These are phyloP conservation scores for Dryas iulia DNA, from an alignment of 1,140 invertebrate genomes.

Conservation along the genomic window DNA sequence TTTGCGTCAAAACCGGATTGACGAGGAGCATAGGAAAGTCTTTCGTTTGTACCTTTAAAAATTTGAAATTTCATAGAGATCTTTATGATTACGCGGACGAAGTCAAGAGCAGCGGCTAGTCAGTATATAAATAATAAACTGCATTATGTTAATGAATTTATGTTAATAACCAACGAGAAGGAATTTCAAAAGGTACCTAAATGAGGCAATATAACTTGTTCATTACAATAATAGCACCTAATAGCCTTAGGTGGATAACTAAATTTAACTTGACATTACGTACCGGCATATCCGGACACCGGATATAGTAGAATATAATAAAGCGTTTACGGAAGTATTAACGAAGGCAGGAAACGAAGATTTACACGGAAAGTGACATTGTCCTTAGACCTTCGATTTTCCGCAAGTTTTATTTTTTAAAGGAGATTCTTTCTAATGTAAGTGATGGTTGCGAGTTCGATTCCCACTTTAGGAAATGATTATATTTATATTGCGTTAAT, in stretches of 20 bases:
- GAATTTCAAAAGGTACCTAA: not conserved
- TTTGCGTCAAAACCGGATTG: too few species aligned
- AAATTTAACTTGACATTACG: not conserved
- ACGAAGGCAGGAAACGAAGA: constrained; percentile 15
- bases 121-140: not conserved
- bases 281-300: not conserved
- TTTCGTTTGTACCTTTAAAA: too few species aligned
- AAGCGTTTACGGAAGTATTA: constrained; percentile 17
- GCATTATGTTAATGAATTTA: not conserved
- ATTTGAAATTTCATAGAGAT: too few species aligned
- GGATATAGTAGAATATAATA: constrained; percentile 2
- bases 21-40: too few species aligned
- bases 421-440: too few species aligned
- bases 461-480: too few species aligned
- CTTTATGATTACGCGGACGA: too few species aligned
- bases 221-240: not conserved
- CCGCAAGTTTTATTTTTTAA: not conserved
- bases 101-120: too few species aligned
- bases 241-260: not conserved
- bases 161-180: not conserved
- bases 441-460: too few species aligned
- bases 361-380: constrained; percentile 9
- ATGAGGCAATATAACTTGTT: not conserved
- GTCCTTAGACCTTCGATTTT: constrained; percentile 23
- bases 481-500: too few species aligned